These are phyloP conservation scores for Trididemnum nubilum DNA, from an alignment of 23 tunicate genomes.

Conservation along the genomic window DNA sequence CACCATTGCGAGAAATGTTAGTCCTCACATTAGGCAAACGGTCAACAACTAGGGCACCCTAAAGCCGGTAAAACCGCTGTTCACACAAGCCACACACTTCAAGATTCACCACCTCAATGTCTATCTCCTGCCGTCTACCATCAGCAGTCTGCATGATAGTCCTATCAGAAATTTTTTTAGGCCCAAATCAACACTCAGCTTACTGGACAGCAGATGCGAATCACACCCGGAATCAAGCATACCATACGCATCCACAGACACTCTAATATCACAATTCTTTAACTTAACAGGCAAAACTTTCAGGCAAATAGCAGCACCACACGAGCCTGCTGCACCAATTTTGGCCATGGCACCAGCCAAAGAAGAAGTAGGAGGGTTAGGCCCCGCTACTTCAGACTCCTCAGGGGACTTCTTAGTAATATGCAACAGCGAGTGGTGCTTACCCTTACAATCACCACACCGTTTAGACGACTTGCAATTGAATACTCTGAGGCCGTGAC, in stretches of 20 bases:
- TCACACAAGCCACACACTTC: neutral
- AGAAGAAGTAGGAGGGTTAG: neutral
- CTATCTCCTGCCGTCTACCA: neutral
- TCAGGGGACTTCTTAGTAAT: neutral
- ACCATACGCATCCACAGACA: neutral
- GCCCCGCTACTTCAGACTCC: neutral
- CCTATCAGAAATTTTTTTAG: neutral
- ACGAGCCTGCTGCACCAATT: neutral
- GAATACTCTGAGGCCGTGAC: neutral
- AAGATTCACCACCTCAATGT: neutral
- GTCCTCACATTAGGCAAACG: neutral
- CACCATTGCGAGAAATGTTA: neutral
- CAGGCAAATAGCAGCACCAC: neutral
- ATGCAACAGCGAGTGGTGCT: neutral
- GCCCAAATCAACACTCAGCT: neutral
- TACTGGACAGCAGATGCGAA: neutral
- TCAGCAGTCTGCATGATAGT: neutral
- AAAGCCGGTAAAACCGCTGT: neutral
- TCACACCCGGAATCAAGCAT: neutral
- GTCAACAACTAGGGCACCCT: neutral
- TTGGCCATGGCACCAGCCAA: too few relatives aligned
- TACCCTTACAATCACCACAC: neutral
- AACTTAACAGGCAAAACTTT: neutral
- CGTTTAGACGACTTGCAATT: neutral
- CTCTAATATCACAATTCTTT: neutral